Conservation (phyloP, 1,140 invertebrate genomes). For the Drosophila melanica region DNA sequence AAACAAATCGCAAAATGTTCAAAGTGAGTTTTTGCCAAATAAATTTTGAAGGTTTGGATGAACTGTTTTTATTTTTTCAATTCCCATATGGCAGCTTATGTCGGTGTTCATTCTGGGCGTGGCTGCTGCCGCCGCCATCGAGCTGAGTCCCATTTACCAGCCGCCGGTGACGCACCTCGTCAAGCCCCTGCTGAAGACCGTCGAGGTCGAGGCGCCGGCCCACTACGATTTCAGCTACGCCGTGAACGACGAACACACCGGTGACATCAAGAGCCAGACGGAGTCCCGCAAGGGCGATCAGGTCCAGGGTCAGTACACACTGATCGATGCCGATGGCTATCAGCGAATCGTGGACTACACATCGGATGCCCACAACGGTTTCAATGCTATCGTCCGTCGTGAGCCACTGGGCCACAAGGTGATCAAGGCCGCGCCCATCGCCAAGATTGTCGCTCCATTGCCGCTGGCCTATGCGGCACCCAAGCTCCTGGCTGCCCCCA, state of each 20-base stretch:
- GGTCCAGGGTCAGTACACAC: slow-evolving; percentile 86
- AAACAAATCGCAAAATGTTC: slow-evolving; percentile 69
- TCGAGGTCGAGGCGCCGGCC: slow-evolving; percentile 85
- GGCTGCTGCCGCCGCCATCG: slow-evolving; percentile 73
- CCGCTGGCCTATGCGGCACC: slow-evolving; percentile 65
- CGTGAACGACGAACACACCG: slow-evolving; percentile 85
- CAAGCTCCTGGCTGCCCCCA: slow-evolving; percentile 60
- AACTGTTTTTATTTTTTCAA: background rate
- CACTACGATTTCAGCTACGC: slow-evolving; percentile 85
- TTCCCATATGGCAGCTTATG: slow-evolving; percentile 53
- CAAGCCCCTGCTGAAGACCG: slow-evolving; percentile 84
- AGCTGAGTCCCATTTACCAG: slow-evolving; percentile 66
- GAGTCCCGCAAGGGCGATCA: slow-evolving; percentile 86
- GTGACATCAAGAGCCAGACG: slow-evolving; percentile 86
- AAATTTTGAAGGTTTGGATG: background rate
- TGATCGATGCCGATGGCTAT: slow-evolving; percentile 87
- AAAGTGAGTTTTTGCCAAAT: slow-evolving; percentile 56
- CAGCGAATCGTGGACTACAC: slow-evolving; percentile 88
- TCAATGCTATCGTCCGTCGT: slow-evolving; percentile 85
- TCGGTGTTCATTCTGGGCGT: slow-evolving; percentile 70
- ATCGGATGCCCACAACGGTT: slow-evolving; percentile 85
- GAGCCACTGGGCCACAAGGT: slow-evolving; percentile 83
- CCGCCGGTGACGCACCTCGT: slow-evolving; percentile 48
- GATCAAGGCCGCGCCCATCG: slow-evolving; percentile 79
- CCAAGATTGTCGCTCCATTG: slow-evolving; percentile 52